A percentile compares a stretch with the other conserved stretches of the same genome.
These are phyloP conservation scores for Acromyrmex echinatior DNA, from an alignment of 1,140 invertebrate genomes.

Conservation along the genomic window DNA sequence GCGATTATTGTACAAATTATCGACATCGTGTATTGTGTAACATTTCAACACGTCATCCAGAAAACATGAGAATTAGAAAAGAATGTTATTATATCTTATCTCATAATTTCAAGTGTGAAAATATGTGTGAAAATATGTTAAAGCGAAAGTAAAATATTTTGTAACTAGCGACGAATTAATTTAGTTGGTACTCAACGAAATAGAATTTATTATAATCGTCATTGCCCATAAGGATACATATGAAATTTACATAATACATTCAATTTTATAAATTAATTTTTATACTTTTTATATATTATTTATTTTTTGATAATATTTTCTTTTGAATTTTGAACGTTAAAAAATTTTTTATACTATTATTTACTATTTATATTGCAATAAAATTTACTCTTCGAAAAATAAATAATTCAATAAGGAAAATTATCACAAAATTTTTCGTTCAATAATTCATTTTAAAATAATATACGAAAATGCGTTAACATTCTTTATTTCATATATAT, in stretches of 20 bases:
- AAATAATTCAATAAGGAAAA: background rate
- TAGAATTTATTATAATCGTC: background rate
- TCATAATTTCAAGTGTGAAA: constrained; percentile 20
- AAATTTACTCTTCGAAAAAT: background rate
- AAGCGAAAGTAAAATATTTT: constrained; percentile 23
- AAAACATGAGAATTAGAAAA: constrained; percentile 4
- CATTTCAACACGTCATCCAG: constrained; percentile 3
- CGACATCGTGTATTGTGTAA: constrained; percentile 23
- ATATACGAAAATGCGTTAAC: background rate
- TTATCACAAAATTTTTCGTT: constrained; percentile 1
- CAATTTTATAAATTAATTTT: background rate
- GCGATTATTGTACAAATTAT: constrained; percentile 36
- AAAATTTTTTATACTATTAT: background rate
- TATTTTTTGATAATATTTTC: background rate
- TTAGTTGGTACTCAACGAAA: background rate
- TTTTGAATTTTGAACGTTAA: background rate
- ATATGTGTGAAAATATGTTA: background rate
- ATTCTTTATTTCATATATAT: background rate
- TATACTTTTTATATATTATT: background rate
- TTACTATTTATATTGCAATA: background rate
- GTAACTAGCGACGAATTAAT: constrained; percentile 22
- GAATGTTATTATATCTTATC: constrained; percentile 15
- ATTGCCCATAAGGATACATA: background rate
- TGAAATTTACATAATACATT: constrained; percentile 29
- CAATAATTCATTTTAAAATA: background rate